These are phyloP conservation scores for Leptoteleia sp. DNA, from an alignment of 1,140 invertebrate species.

Conservation along the genomic window DNA sequence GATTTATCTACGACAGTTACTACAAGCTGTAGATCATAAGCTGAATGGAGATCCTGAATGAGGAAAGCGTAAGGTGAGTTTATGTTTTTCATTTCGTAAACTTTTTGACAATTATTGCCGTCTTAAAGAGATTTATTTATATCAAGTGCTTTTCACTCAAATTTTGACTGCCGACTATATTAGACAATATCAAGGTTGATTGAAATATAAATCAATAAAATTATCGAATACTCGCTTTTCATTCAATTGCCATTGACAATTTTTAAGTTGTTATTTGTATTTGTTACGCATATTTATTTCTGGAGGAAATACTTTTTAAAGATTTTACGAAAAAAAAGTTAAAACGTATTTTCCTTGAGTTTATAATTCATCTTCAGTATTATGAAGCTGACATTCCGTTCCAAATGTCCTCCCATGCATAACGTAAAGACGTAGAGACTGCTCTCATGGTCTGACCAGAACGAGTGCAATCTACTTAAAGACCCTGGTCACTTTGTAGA, in stretches of 20 bases:
- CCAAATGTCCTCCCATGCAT: conserved; percentile 27
- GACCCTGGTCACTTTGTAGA: conserved; percentile 26
- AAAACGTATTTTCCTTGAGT: conserved; percentile 1
- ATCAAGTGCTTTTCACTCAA: too few relatives aligned
- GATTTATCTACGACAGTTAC: conserved; percentile 38
- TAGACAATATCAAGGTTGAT: not conserved
- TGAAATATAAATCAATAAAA: too few relatives aligned
- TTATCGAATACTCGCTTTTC: too few relatives aligned
- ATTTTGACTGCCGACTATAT: not conserved
- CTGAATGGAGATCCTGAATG: conserved; percentile 28
- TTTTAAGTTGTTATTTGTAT: too few relatives aligned
- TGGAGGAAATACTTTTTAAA: too few relatives aligned
- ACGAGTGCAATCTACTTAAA: conserved; percentile 42
- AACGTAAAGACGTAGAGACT: conserved; percentile 24
- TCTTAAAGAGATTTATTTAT: too few relatives aligned
- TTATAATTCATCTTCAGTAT: conserved; percentile 18
- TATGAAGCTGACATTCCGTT: conserved; percentile 11
- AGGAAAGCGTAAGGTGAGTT: conserved; percentile 11
- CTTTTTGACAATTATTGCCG: conserved; percentile 10
- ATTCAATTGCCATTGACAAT: too few relatives aligned
- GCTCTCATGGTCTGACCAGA: conserved; percentile 33
- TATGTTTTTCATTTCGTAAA: conserved; percentile 29
- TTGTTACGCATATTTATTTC: too few relatives aligned
- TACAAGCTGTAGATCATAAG: conserved; percentile 36
- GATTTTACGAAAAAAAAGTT: not conserved